Conservation (phyloP, 2,888 invertebrate species). For the Sarcophaga carnaria region DNA sequence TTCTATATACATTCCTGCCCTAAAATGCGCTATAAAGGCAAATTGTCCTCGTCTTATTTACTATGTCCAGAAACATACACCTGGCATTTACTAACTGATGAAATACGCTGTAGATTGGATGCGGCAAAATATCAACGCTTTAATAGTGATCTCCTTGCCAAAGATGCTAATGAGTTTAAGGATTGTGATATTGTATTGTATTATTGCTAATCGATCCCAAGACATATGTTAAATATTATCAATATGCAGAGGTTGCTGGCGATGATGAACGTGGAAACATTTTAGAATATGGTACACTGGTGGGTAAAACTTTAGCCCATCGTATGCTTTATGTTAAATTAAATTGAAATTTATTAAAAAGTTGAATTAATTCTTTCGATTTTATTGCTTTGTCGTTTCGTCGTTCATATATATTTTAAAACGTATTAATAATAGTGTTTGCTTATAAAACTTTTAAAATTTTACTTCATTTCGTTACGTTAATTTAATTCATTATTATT, state of each 20-base stretch:
- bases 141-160: constrained; percentile 85
- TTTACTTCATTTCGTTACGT: constrained; percentile 11
- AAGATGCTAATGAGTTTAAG: constrained; percentile 84
- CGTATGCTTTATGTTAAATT: constrained; percentile 77
- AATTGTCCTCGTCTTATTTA: constrained; percentile 92
- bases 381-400: constrained; percentile 19
- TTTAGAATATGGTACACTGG: constrained; percentile 79
- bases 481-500: not conserved
- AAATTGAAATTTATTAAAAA: not conserved
- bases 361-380: not conserved
- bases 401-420: constrained; percentile 14
- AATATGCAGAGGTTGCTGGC: constrained; percentile 81
- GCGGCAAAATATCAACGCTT: constrained; percentile 88
- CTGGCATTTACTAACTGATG: constrained; percentile 85
- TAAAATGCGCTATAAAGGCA: constrained; percentile 99
- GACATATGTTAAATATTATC: constrained; percentile 83
- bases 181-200: constrained; percentile 85
- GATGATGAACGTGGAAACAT: constrained; percentile 73
- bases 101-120: constrained; percentile 87
- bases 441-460: constrained; percentile 34
- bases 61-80: constrained; percentile 95
- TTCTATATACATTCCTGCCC: constrained; percentile 98
- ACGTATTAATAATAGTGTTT: constrained; percentile 5
- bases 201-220: constrained; percentile 84
- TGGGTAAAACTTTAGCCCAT: constrained; percentile 79